These are phyloP conservation scores for Tangara arthus DNA, from an alignment of 2,797 vertebrate species.

Conservation along the genomic window DNA sequence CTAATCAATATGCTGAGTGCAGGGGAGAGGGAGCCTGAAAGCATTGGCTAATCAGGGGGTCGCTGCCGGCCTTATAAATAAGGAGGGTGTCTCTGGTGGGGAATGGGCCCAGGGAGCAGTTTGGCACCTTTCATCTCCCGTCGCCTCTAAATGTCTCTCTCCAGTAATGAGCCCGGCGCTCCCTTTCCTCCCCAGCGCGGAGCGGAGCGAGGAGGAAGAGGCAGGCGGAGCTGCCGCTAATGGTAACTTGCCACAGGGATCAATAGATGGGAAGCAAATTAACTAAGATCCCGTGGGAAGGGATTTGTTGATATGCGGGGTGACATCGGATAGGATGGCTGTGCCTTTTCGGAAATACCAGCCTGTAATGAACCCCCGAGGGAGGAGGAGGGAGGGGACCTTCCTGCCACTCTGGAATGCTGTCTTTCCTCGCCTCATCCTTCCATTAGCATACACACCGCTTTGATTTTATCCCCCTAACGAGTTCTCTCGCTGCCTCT, in stretches of 20 bases:
- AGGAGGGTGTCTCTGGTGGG: neutral
- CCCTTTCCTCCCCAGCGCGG: neutral
- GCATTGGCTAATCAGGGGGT: slow-evolving; percentile 21
- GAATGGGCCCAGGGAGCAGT: neutral
- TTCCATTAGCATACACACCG: neutral
- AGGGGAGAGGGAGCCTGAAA: slow-evolving; percentile 38
- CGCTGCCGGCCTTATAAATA: neutral
- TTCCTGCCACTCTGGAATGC: neutral
- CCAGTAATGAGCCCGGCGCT: slow-evolving; percentile 9
- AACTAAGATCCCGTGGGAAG: slow-evolving; percentile 47
- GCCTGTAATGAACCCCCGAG: slow-evolving; percentile 47
- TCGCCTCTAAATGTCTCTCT: neutral
- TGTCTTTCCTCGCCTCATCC: slow-evolving; percentile 16
- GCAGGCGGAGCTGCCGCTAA: slow-evolving; percentile 32
- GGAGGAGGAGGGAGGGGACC: slow-evolving; percentile 19
- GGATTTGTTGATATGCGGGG: slow-evolving; percentile 40
- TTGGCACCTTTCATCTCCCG: slow-evolving; percentile 25
- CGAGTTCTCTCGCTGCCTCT: neutral
- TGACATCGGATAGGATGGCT: slow-evolving; percentile 2
- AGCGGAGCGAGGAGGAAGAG: neutral
- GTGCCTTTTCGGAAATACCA: slow-evolving; percentile 19
- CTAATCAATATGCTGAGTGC: slow-evolving; percentile 63
- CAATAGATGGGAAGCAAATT: slow-evolving; percentile 67
- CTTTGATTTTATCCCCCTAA: slow-evolving; percentile 25
- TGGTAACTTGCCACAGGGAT: slow-evolving; percentile 57